Percentiles rank a stretch among this genome's conserved stretches.
Conservation (phyloP, 2,113 vertebrate genomes). For the Candoia aspera region DNA sequence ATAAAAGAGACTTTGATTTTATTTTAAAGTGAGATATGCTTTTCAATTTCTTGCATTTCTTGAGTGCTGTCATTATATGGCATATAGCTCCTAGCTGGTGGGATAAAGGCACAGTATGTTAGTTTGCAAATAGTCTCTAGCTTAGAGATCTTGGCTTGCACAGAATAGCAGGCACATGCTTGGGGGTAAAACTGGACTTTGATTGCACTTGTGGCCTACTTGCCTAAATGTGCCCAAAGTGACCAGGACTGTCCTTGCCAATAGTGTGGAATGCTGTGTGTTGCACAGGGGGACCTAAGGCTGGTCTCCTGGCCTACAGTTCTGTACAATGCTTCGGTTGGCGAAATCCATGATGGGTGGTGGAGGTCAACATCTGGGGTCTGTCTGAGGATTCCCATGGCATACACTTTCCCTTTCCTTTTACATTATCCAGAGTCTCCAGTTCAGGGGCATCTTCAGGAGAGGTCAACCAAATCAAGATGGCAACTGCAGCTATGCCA, state of each 20-base stretch:
- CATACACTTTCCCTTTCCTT: background rate
- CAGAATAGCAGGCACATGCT: background rate
- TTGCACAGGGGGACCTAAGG: background rate
- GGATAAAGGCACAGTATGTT: background rate
- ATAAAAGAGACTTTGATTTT: background rate
- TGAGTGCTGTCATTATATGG: background rate
- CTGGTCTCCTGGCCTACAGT: background rate
- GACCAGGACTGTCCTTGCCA: background rate
- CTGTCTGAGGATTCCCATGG: background rate
- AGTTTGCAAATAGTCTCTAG: background rate
- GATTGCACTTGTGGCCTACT: background rate
- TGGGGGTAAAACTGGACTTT: background rate
- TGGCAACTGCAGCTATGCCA: background rate
- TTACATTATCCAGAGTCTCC: background rate
- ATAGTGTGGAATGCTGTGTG: background rate
- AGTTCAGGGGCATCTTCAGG: background rate
- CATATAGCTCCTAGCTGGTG: background rate
- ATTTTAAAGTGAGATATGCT: conserved; percentile 34
- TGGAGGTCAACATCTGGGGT: background rate
- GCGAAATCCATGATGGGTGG: background rate
- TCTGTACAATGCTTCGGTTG: background rate
- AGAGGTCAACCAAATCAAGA: background rate
- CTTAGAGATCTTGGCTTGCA: background rate
- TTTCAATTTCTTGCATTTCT: conserved; percentile 27
- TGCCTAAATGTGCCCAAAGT: background rate